These are phyloP conservation scores for Phenganax subtilis DNA, from an alignment of 92 coral and sea anemone species.

Conservation along the genomic window DNA sequence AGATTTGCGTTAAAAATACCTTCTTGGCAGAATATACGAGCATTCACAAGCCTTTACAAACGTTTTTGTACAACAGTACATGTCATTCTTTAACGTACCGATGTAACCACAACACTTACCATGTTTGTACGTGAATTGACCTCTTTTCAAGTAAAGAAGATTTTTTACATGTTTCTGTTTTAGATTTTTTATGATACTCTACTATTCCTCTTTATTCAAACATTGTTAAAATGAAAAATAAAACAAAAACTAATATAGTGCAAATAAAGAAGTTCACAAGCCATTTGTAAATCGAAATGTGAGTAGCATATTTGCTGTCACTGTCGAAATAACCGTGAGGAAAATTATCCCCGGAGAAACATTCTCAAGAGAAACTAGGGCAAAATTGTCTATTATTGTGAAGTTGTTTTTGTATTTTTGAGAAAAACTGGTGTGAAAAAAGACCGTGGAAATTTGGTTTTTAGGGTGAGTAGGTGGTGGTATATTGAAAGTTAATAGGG, in stretches of 20 bases:
- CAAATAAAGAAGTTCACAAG: background rate
- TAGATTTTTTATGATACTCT: too few relatives aligned
- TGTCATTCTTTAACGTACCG: background rate
- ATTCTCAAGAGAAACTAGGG: background rate
- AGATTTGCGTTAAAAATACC: background rate
- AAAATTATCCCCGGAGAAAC: slow-evolving; percentile 4
- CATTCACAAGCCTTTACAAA: background rate
- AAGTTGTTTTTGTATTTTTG: background rate
- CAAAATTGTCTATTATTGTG: background rate
- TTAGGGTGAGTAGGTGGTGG: slow-evolving; percentile 9
- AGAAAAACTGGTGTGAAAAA: slow-evolving; percentile 3
- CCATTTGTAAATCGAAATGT: background rate
- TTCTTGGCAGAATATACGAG: background rate
- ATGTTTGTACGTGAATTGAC: slow-evolving; percentile 2
- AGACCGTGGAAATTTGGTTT: slow-evolving; percentile 10
- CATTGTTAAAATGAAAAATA: background rate
- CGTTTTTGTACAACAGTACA: background rate
- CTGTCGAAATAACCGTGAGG: background rate
- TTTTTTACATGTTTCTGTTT: background rate
- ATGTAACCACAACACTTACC: slow-evolving; percentile 19
- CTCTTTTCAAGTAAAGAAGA: background rate
- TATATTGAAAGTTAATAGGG: background rate
- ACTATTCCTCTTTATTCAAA: background rate
- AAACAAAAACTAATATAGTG: background rate
- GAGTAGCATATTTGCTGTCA: background rate